Base-by-base conservation (phyloP, 1,140 invertebrate genomes). In the Drosophila murphyi region DNA sequence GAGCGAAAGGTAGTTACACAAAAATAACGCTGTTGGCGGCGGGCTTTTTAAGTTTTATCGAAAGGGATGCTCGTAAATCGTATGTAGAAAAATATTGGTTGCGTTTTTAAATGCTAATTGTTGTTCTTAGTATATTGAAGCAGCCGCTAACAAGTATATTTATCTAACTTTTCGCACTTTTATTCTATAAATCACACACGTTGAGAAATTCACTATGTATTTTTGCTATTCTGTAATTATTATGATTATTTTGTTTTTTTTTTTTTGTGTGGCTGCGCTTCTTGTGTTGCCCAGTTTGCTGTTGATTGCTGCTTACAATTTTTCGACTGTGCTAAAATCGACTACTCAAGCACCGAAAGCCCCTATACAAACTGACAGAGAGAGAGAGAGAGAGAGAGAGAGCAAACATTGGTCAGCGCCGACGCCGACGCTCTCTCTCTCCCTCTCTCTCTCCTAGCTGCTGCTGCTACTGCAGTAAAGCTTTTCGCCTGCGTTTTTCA, bases 321-420 rank as follows among this genome's bases (percentile, higher is more conserved):
- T 88, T 88, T 89, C 72, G 77, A 88, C 85, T 89, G 80, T 88
- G 83, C 85, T 65, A 87, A 87, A 87, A 83, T 89, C 83, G 73
- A 88, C 76, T 75, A 76, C 71, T 78, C 78, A 69, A 86, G 74
- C 55, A 72, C 76, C 82, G 60, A 60, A 69, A 51, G 51, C 32
- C 59, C 59, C 55, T 55, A 55, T 63, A 71, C 48, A 74, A 51
- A 5, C 47, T n/a, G 39, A 2, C 3, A 43, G 47, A 78, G 51
- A 57, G 70, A 52, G 70, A 59, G 52, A 48, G 55, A 12, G 43
- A 78, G 51, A 57, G 70, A 52, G 70, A 59, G 50, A 48, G 55
- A 57, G 50, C 7, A 5, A 31, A 59, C 35, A 37, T 7, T 37
- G 5, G 35, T 37, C 35, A 43, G 10, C 82, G 78, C 78, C 69